Conservation (phyloP, 2,113 vertebrate genomes). For the Pteronura brasiliensis region DNA sequence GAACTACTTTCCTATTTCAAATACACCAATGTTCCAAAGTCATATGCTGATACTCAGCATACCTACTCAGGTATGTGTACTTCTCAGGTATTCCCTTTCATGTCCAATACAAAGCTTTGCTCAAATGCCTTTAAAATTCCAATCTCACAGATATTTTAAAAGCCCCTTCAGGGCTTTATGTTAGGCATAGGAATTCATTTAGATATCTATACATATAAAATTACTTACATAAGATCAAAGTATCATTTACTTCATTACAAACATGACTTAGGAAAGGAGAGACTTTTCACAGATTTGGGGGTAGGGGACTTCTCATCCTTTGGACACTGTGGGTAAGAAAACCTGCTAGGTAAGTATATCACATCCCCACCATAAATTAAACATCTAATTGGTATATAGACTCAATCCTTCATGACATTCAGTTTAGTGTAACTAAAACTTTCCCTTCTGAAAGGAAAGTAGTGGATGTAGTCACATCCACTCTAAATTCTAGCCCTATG, state of each 20-base stretch:
- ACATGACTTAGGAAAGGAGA: neutral
- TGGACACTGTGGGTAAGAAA: neutral
- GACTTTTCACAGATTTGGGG: neutral
- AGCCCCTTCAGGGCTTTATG: neutral
- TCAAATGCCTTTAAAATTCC: neutral
- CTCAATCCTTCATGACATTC: neutral
- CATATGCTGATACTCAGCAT: neutral
- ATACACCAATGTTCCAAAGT: neutral
- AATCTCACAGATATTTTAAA: neutral
- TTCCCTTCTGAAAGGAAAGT: neutral
- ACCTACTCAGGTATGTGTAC: neutral
- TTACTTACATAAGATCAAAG: neutral
- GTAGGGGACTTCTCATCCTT: neutral
- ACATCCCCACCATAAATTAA: neutral
- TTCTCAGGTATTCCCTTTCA: neutral
- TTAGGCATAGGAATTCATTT: slow-evolving; percentile 8
- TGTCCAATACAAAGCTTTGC: neutral
- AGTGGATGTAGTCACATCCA: neutral
- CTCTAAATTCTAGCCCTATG: neutral
- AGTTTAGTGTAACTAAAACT: neutral
- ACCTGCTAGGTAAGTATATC: neutral
- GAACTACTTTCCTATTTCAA: slow-evolving; percentile 5
- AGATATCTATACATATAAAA: neutral
- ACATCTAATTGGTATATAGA: neutral
- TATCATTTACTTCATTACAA: slow-evolving; percentile 19